Evolutionary conservation across 2,888 invertebrate genomes (phyloP), one percentile per base, ranked within the genome.

Genomic region (Hypomecis atomaria): DNA sequence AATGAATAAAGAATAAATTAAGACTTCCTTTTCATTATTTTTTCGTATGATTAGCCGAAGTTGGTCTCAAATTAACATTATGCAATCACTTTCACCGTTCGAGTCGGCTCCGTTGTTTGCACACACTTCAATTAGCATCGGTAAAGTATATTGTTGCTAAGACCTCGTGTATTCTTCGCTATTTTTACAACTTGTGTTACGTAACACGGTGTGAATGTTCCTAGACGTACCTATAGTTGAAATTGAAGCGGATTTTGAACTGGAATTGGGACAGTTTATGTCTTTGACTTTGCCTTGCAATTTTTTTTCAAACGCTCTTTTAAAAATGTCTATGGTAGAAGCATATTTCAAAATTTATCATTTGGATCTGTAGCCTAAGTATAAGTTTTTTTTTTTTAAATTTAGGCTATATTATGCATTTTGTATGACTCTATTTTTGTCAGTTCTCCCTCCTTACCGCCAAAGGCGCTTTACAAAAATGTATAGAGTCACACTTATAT

Each of bases 61-160:
- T 45, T 72, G 69, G 70, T 75, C 72, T 72, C 66, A 80, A 80
- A 83, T 81, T 78, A 76, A 71, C 61, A 71, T 90, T 87, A 81
- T 73, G 74, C 74, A 88, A 89, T 69, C 61, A 86, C 90, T 90
- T 90, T 90, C 90, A 82, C 90, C 74, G 58, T 66, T 62, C 61
- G 66, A 70, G 61, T 68, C 67, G 68, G 64, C 79, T 73, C 75
- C 71, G 77, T 82, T 77, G 77, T 82, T 82, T 82, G 83, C 80
- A 81, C 81, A 81, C 76, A 81, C 84, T 86, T 81, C 86, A 88
- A 88, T 90, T 89, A 90, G 85, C 88, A 88, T 81, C 76, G 75
- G 76, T 82, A 84, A 81, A 77, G 78, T 78, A 80, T 76, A 77
- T 75, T 77, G 76, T 78, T 77, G 64, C 71, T 73, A 72, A 75